Conservation (phyloP, 2,113 vertebrate species). For the Sciurus niger region DNA sequence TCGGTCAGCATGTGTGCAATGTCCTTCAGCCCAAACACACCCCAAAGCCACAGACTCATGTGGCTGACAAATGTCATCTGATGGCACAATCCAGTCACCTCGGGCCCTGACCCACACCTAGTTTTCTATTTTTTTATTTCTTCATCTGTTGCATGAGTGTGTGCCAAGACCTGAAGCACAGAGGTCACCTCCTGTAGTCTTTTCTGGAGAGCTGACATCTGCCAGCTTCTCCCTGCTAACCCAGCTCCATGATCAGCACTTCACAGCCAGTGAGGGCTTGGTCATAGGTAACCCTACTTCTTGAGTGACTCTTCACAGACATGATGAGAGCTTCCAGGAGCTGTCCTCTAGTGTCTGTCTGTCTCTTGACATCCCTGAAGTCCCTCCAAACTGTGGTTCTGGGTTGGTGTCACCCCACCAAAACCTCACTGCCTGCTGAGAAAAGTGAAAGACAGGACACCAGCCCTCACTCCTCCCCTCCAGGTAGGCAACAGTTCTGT, state of each 20-base stretch:
- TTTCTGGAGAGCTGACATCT: not conserved
- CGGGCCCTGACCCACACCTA: accelerated
- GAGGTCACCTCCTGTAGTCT: not conserved
- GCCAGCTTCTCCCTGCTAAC: not conserved
- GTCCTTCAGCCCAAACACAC: accelerated
- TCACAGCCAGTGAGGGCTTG: not conserved
- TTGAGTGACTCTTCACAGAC: not conserved
- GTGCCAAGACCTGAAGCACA: not conserved
- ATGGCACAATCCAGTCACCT: not conserved
- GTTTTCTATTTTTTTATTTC: not conserved
- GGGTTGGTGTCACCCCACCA: too few relatives aligned
- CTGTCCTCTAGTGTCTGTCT: not conserved
- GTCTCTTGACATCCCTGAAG: not conserved
- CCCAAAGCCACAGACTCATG: not conserved
- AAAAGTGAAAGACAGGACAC: too few relatives aligned
- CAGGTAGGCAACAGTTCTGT: too few relatives aligned
- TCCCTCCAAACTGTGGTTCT: accelerated
- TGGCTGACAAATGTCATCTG: too few relatives aligned
- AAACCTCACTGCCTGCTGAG: too few relatives aligned
- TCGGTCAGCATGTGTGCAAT: accelerated
- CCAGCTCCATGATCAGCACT: not conserved
- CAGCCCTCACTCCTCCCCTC: too few relatives aligned
- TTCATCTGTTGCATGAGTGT: not conserved
- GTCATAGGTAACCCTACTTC: not conserved
- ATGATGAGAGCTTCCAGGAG: not conserved